Evolutionary conservation across 2,113 vertebrate species (phyloP), one percentile per base, ranked within the genome.

Genomic region (Forbesichthys papilliferus): DNA sequence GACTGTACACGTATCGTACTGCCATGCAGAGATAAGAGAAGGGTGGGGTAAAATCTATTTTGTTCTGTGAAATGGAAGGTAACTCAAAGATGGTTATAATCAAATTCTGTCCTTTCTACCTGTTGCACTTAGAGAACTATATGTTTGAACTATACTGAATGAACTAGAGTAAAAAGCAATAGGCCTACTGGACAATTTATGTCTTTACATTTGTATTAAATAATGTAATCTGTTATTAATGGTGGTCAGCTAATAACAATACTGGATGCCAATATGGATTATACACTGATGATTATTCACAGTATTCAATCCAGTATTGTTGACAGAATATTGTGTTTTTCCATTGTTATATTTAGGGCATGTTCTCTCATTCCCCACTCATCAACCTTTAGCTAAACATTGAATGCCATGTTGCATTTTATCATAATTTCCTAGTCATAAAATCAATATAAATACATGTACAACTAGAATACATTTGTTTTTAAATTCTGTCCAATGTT

Each of bases 11-110:
- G 80, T 68, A 73, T 27, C 27, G 27, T 79, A 1, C 73, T 64
- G 69, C 42, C 27, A 9, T 16, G 11, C 55, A 55, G 18, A 78
- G 85, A 86, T 85, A 84, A 85, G 86, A 20, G 10, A 16, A 20
- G 18, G 62, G 78, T 11, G 71, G 20, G 62, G 71, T 65, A 75
- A 27, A 27, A 27, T 27, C 27, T 27, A 27, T 27, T 27, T 27
- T 27, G 27, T 27, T 27, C 27, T 27, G 27, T 27, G 27, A 27
- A 27, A 27, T 27, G 27, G 20, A 20, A 20, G 20, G 27, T 27
- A 27, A 27, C 27, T 27, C 27, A 27, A 27, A 27, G 27, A 27
- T 27, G 27, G 27, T 27, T 2, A 27, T 27, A 27, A 2, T 27
- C 27, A 27, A 27, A 27, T 27, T 27, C 27, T 27, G 27, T 27